phyloP scores from a whole-genome alignment of 2,113 vertebrate genomes.

The Catharus bicknelli region DNA sequence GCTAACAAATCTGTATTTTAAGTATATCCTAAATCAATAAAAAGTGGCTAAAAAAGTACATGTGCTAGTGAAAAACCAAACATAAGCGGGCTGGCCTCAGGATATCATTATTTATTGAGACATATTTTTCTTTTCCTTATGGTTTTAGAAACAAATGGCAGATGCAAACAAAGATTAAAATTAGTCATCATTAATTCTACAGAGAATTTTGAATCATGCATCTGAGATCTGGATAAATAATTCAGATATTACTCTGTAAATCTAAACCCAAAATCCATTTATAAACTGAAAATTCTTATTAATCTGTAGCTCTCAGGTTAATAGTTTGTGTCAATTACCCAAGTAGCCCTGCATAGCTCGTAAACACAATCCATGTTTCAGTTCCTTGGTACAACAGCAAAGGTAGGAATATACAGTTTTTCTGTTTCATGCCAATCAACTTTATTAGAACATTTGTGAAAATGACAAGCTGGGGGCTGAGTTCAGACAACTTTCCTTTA shows the following conservation, averaged over 20 bases:
- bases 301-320: not conserved
- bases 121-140: not conserved
- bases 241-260: conserved; percentile 12
- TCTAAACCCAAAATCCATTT: conserved; percentile 3
- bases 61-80: not conserved
- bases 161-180: conserved; percentile 37
- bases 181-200: conserved; percentile 11
- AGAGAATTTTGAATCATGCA: conserved; percentile 1
- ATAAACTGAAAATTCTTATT: not conserved
- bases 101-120: conserved; percentile 45
- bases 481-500: not conserved
- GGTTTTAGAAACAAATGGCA: conserved; percentile 34
- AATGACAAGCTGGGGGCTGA: not conserved
- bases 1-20: conserved; percentile 18
- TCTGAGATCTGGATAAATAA: conserved; percentile 35
- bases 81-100: not conserved
- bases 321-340: conserved; percentile 4
- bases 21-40: not conserved
- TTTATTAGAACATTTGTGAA: not conserved
- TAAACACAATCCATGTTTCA: not conserved
- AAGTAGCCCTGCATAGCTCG: not conserved
- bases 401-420: not conserved
- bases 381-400: not conserved
- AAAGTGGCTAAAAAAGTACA: not conserved
- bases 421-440: not conserved